Percentiles rank a stretch among this genome's conserved stretches.
Evolutionary conservation across 2,797 vertebrate species (phyloP).

Genomic region (Coilia nasus): DNA sequence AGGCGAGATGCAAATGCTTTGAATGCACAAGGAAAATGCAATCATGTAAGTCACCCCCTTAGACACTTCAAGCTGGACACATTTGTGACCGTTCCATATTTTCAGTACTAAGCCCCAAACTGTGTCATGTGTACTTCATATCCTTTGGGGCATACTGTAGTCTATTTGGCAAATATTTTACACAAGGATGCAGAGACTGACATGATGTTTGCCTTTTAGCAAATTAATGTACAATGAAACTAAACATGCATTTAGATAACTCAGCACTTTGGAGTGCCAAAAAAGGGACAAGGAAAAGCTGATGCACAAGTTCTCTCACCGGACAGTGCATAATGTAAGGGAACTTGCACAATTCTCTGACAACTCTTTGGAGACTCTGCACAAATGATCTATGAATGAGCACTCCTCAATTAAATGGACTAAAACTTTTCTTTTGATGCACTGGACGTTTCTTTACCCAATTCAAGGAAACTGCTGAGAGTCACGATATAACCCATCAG

Average conservation of each 20-base stretch:
- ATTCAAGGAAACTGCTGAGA: no score
- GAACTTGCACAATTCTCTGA: no score
- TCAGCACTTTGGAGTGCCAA: background rate
- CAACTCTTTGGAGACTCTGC: no score
- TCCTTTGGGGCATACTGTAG: background rate
- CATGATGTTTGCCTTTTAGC: background rate
- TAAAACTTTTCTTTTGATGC: no score
- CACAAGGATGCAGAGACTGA: background rate
- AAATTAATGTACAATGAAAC: background rate
- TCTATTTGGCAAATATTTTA: background rate
- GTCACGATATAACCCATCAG: no score
- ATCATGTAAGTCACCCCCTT: background rate
- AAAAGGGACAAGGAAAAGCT: background rate
- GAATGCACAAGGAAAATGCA: background rate
- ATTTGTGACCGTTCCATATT: background rate
- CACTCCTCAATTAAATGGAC: constrained; percentile 28
- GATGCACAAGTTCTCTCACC: no score
- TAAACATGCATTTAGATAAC: background rate
- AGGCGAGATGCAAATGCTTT: background rate
- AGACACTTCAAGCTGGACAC: background rate
- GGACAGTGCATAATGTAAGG: no score
- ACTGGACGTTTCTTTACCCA: no score
- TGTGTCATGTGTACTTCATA: background rate
- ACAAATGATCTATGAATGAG: constrained; percentile 33
- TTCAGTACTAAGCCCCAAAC: background rate